Base-by-base conservation (phyloP, 2,797 vertebrate genomes). In the Sciaenops ocellatus region DNA sequence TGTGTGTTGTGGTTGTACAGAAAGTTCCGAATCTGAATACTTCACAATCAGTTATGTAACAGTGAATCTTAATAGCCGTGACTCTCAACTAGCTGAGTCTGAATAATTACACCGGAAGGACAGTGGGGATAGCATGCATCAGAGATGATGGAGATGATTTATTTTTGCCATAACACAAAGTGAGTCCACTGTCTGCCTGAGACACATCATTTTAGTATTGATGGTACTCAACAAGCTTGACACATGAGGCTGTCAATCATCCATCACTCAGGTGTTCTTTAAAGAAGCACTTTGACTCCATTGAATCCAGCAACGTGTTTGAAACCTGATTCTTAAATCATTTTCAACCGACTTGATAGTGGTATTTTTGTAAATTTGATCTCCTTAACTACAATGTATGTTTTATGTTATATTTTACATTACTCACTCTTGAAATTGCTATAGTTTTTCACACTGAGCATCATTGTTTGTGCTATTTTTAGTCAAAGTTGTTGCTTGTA, bases 21-120 rank as follows among this genome's bases (percentile, higher is more conserved):
- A 75, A 69, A 76, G 63, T 73, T 63, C 38, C 12, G 20, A 50
- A 51, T 74, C 61, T 52, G 24, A 70, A 60, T 42, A 54, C 50
- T 48, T 20, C 55, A 79, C 59, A 71, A 15, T 69, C 61, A 70
- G 74, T 81, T 75, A 80, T 62, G 68, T 73, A 87, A 77, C 61
- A 44, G 44, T 62, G 76, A 76, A 63, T 84, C 50, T 47, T 66
- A 48, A 59, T 75, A 47, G 47, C 57, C 2, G 50, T 44, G 60
- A 61, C 30, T 73, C 22, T 73, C 48, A 71, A 77, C 50, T 9
- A 62, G 60, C 46, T 55, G 67, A 71, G 42, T 50, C 22, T 71
- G 76, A 64, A 80, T 79, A 59, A 80, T 78, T 44, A 50, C 51
- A 69, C 52, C 15, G 16, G 63, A 69, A 61, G 59, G 71, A 79